Base-by-base conservation (phyloP, 1,140 invertebrate species). In the Drosophila pandora region DNA sequence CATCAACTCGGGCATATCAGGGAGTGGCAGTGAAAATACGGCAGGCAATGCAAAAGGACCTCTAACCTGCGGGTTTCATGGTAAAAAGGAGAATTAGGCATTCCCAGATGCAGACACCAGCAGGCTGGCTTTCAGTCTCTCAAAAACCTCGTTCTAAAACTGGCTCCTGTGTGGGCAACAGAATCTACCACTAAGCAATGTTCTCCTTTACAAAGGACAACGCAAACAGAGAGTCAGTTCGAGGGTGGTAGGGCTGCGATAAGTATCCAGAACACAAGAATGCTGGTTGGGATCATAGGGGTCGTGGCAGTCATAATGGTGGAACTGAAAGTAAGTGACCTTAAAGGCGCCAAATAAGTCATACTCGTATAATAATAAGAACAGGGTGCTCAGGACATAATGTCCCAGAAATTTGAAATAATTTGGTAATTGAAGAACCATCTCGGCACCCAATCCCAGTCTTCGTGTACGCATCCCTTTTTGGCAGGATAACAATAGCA, bases 141-240 rank as follows among this genome's bases (percentile, higher is more conserved):
- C 22, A 53, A 57, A 37, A n/a, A n/a, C 30, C 61, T 28, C 47
- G 52, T 49, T 34, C 55, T 22, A 39, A 56, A 28, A 12, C 37
- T 17, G 4, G 32, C 45, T 45, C 34, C 67, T 57, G 45, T 48
- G 37, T 56, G 60, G 61, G 54, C 63, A 55, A 37, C 70, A 32
- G 62, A 78, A 83, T 82, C 71, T 87, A 81, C 77, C 82, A 68
- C 82, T 81, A 87, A 85, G 69, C 82, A 80, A 70, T 79, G 58
- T 69, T 45, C 52, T 22, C 23, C 12, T 69, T 28, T 65, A 67
- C 62, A 82, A 79, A 78, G 79, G 79, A 78, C 79, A 65, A 21
- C 28, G 30, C 37, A 55, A 56, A 43, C 23, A 34, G 2, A 9
- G 32, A 13, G 12, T 41, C 39, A 22, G 10, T 52, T 32, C 39